A percentile compares a stretch with the other conserved stretches of the same genome.
These are phyloP conservation scores for Apodemia mormo DNA, from an alignment of 2,888 invertebrate genomes.

Conservation along the genomic window DNA sequence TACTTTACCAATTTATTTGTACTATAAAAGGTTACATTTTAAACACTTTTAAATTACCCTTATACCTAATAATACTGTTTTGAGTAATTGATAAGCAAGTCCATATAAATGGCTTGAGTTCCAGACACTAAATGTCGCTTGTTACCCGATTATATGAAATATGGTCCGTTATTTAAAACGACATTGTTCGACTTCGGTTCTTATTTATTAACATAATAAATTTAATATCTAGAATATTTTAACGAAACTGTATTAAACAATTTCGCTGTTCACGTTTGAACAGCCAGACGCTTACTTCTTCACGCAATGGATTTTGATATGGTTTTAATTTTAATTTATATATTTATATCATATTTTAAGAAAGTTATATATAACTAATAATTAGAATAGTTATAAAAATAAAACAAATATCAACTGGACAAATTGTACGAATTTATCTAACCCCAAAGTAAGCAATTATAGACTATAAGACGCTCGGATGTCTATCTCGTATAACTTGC, in stretches of 20 bases:
- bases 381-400: too few relatives aligned
- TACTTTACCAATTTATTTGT: too few relatives aligned
- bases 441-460: too few relatives aligned
- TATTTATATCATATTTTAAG: too few relatives aligned
- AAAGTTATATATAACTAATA: too few relatives aligned
- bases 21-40: too few relatives aligned
- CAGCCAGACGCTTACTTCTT: neutral
- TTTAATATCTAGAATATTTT: neutral
- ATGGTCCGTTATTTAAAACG: slow-evolving; percentile 14
- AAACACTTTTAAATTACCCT: neutral
- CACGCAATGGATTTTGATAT: neutral
- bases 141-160: slow-evolving; percentile 12
- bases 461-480: too few relatives aligned
- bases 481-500: too few relatives aligned
- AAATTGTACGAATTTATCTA: too few relatives aligned
- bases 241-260: neutral
- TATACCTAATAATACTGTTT: neutral
- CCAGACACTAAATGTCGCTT: neutral
- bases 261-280: neutral
- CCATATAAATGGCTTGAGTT: neutral
- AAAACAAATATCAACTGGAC: too few relatives aligned
- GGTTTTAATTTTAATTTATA: neutral
- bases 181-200: neutral
- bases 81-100: slow-evolving; percentile 13
- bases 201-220: slow-evolving; percentile 7